A percentile compares a stretch with the other conserved stretches of the same genome.
These are phyloP conservation scores for Bubo bubo DNA, from an alignment of 2,113 vertebrate species.

Conservation along the genomic window DNA sequence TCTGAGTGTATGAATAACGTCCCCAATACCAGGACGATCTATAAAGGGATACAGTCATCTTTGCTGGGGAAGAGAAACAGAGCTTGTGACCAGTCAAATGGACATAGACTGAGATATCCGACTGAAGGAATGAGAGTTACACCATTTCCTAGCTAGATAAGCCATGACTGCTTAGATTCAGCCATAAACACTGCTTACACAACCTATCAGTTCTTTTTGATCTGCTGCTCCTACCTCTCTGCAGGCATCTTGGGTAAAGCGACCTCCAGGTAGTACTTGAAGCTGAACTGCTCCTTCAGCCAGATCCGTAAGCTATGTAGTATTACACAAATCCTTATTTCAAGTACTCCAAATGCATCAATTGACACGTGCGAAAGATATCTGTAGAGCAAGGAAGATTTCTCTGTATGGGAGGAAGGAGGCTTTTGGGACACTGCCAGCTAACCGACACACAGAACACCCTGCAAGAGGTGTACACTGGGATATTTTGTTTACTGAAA, in stretches of 20 bases:
- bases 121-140: not conserved
- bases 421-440: not conserved
- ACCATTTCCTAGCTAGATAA: not conserved
- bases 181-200: not conserved
- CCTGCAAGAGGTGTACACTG: not conserved
- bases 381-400: not conserved
- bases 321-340: not conserved
- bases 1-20: not conserved
- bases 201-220: not conserved
- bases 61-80: not conserved
- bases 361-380: not conserved
- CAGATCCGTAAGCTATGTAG: not conserved
- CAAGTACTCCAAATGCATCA: not conserved
- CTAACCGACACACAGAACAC: not conserved
- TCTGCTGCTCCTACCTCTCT: not conserved
- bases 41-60: not conserved
- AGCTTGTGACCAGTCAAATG: not conserved
- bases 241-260: not conserved
- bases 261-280: not conserved
- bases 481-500: not conserved
- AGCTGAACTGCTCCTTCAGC: not conserved
- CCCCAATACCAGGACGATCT: not conserved
- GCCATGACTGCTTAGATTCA: not conserved
- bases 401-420: not conserved
- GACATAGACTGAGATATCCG: not conserved